Conservation (phyloP, 2,113 vertebrate genomes). For the Plecturocebus donacophilus region DNA sequence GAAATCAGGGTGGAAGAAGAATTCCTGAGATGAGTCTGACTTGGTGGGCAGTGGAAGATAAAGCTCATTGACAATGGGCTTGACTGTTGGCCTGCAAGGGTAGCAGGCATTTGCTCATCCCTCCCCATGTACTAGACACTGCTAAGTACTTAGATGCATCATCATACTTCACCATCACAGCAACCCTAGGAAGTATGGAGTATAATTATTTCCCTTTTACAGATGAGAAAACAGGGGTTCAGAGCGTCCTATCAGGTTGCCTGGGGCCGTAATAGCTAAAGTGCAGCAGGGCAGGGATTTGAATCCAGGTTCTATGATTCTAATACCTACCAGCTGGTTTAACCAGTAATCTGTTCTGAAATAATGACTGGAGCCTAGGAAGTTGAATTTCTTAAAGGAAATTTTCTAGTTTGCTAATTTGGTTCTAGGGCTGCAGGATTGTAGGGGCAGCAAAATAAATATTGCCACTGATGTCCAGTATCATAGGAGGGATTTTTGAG, state of each 20-base stretch:
- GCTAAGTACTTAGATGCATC: rapidly evolving
- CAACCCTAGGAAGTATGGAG: rapidly evolving
- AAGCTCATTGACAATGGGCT: background rate
- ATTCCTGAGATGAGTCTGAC: background rate
- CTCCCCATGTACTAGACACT: rapidly evolving
- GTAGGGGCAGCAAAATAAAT: background rate
- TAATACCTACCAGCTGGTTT: rapidly evolving
- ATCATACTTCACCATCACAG: rapidly evolving
- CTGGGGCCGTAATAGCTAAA: background rate
- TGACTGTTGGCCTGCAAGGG: rapidly evolving
- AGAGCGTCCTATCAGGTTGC: no score
- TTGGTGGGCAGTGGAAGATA: no score
- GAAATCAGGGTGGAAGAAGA: no score
- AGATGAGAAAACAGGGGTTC: background rate
- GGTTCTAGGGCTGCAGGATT: background rate
- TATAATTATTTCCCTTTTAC: background rate
- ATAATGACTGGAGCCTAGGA: background rate
- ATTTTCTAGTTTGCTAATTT: background rate
- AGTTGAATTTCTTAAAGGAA: background rate
- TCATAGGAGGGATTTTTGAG: background rate
- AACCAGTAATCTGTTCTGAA: background rate
- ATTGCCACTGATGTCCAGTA: background rate
- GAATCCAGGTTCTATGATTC: background rate
- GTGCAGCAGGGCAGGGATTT: background rate
- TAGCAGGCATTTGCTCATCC: no score